Evolutionary conservation across 1,140 invertebrate species (phyloP).

Genomic region (Bradysia coprophila): DNA sequence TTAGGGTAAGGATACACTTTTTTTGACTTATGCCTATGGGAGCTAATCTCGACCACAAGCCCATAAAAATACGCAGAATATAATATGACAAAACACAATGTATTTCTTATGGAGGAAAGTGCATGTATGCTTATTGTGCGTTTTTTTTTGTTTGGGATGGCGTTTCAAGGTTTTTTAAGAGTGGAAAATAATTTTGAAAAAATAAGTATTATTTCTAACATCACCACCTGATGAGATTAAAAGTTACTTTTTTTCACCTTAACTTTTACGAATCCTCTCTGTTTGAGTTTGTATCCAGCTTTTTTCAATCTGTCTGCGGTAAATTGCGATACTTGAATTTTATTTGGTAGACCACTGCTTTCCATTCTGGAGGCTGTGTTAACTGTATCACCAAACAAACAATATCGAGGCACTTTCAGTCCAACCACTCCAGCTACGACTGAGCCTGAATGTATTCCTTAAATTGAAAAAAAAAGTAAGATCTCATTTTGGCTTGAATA

Average conservation of each 20-base stretch:
- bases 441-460: conserved; percentile 54
- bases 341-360: conserved; percentile 20
- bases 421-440: conserved; percentile 64
- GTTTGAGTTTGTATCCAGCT: conserved; percentile 35
- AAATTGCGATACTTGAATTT: conserved; percentile 21
- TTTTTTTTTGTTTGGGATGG: no score
- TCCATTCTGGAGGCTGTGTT: conserved; percentile 75
- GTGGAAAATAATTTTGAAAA: no score
- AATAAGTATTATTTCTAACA: conserved; percentile 4
- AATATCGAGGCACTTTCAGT: conserved; percentile 51
- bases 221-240: conserved; percentile 4
- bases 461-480: background rate
- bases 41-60: no score
- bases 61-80: no score
- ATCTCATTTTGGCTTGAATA: background rate
- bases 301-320: conserved; percentile 19
- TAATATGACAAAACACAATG: no score
- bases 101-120: no score
- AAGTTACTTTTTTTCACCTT: conserved; percentile 35
- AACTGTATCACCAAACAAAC: conserved; percentile 74
- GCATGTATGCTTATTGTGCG: no score
- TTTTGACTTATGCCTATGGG: no score
- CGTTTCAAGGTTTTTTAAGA: no score
- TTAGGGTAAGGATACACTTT: no score
- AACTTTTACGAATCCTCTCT: conserved; percentile 46